Base-by-base conservation (phyloP, 2,113 vertebrate species). In the Pungitius pungitius region DNA sequence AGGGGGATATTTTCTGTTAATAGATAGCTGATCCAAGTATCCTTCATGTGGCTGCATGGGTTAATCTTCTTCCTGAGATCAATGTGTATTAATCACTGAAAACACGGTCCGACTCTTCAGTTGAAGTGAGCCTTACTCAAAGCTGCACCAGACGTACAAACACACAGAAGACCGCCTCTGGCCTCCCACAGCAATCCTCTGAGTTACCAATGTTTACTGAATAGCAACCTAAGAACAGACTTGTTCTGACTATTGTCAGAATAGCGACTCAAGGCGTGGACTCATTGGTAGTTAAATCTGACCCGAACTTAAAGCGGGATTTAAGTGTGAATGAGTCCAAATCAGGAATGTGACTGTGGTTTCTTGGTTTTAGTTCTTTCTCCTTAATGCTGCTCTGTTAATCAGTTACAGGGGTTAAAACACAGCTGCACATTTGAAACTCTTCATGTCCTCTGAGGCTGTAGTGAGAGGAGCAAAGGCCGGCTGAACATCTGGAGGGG, bases 401-500 rank as follows among this genome's bases (percentile, higher is more conserved):
- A 26, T 39, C 55, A 6, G 10, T 39, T 47, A 40, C 18, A 33
- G 22, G 33, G 14, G 27, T 47, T 7, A 14, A 54, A 70, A 7
- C 22, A 17, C 20, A 54, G 37, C 13, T 3, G n/a, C 20, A 40
- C 17, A 39, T 18, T 71, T 39, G 22, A 43, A 42, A 17, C 45
- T 72, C 33, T 33, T 24, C 4, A 5, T 20, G 17, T 24, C 18
- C 8, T 40, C 12, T 35, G 4, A 15, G 17, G 15, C 27, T 65
- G 30, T 18, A 26, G 55, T 39, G n/a, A 33, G 42, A 55, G 58
- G 58, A 65, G 9, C 26, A 47, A 60, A 52, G 35, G 6, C 57
- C 61, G 24, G 11, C 35, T 45, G 43, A 45, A 72, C 77, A 81
- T 85, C 61, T 75, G 77, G 73, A 81, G 14, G 5, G 35, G 18